Evolutionary conservation across 2,797 vertebrate species (phyloP), one percentile per base, ranked within the genome.

Genomic region (Chaetophractus vellerosus): DNA sequence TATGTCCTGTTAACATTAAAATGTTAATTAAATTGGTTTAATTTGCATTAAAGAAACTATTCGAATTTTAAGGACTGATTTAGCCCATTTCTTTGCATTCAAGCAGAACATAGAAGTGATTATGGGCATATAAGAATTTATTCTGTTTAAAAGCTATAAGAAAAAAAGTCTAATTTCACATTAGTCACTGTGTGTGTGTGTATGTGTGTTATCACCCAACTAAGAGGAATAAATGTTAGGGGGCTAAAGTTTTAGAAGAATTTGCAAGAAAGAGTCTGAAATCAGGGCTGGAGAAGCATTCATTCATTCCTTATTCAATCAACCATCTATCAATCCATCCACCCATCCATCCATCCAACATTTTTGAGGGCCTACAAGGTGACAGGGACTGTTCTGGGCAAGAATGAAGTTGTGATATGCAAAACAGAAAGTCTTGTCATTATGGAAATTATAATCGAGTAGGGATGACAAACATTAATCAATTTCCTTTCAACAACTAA

Each of bases 41-140:
- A 96, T 94, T 75, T 95, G 9, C 78, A 57, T 52, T 86, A 57
- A 48, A 38, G 63, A 88, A 90, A 80, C 31, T 83, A 45, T 57
- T 76, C 24, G 72, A n/a, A 93, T 45, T 96, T 91, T 91, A 88
- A 95, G 33, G 45, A 87, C 5, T 82, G n/a, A 87, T 82, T 90
- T 86, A 86, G n/a, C 33, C 16, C 18, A 50, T 91, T 91, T 83
- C 31, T 91, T 88, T 90, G 57, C 52, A 94, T 92, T 87, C 9
- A 90, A 69, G 66, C 64, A 92, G 72, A 93, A 91, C 18, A 76
- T 68, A 24, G 91, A 76, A 91, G 59, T 93, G 36, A 87, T 94
- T 83, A 71, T 50, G 12, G 14, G 33, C 55, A 91, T 19, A 36
- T 48, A 64, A 76, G 36, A 86, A 68, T 86, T 88, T 90, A 69